These are phyloP conservation scores for Tapirus indicus DNA, from an alignment of 2,797 vertebrate species.

Conservation along the genomic window DNA sequence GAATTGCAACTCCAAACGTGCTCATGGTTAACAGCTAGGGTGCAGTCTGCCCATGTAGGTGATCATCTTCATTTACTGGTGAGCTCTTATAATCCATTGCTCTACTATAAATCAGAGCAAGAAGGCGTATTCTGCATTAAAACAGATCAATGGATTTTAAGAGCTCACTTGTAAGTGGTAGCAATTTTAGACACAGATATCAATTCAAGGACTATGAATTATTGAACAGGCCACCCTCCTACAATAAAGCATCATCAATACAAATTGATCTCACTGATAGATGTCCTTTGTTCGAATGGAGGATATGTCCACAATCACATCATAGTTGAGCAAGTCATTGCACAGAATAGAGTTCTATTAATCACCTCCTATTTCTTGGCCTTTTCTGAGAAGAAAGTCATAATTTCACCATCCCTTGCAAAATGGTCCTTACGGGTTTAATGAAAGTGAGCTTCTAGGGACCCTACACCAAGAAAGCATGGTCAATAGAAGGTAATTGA, in stretches of 20 bases:
- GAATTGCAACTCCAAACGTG: background rate
- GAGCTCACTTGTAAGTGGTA: background rate
- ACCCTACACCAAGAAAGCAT: background rate
- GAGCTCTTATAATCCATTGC: background rate
- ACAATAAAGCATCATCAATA: background rate
- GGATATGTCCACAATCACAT: background rate
- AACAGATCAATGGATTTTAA: slow-evolving; percentile 2
- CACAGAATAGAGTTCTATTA: background rate
- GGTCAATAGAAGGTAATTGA: background rate
- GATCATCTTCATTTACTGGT: background rate
- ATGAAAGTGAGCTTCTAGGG: background rate
- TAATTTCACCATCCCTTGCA: background rate
- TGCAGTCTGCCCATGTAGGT: background rate
- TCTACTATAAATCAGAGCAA: background rate
- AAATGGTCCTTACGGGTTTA: background rate
- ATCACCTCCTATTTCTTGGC: background rate
- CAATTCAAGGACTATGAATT: background rate
- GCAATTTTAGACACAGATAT: slow-evolving; percentile 12
- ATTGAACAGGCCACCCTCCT: background rate
- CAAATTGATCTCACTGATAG: background rate
- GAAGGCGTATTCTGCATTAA: background rate
- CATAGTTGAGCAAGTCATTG: background rate
- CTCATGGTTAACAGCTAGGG: background rate
- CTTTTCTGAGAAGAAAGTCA: background rate
- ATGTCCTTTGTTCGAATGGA: background rate